These are phyloP conservation scores for Pangasius mekongensis DNA, from an alignment of 2,797 vertebrate genomes.

Conservation along the genomic window DNA sequence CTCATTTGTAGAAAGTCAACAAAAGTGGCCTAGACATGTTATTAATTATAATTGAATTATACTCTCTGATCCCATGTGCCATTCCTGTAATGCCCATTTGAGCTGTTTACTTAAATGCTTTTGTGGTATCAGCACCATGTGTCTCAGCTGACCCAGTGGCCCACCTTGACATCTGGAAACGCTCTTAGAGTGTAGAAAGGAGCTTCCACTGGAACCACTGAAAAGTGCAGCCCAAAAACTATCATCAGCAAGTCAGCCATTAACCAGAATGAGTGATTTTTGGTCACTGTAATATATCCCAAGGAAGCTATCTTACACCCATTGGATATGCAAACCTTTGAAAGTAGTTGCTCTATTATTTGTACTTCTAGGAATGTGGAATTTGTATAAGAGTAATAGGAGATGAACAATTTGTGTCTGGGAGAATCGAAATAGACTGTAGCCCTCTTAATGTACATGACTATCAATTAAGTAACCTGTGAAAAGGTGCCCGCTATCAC, in stretches of 20 bases:
- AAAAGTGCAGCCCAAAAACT: conserved; percentile 2
- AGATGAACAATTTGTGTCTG: conserved; percentile 3
- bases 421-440: conserved; percentile 25
- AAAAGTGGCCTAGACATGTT: not conserved
- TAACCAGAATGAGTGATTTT: conserved; percentile 21
- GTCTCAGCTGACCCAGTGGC: conserved; percentile 27
- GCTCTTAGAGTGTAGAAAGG: conserved; percentile 16
- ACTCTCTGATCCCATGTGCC: not conserved
- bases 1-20: not conserved
- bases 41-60: conserved; percentile 13
- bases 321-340: not conserved
- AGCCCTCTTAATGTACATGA: conserved; percentile 38
- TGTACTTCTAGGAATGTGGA: not conserved
- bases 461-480: conserved; percentile 61
- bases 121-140: conserved; percentile 14
- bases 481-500: conserved; percentile 68
- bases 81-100: not conserved
- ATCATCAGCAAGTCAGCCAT: conserved; percentile 19
- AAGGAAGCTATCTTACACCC: not conserved
- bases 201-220: conserved; percentile 31
- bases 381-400: not conserved
- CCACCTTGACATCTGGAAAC: conserved; percentile 41
- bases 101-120: conserved; percentile 22
- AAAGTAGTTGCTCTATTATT: conserved; percentile 2
- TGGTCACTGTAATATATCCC: conserved; percentile 27